These are phyloP conservation scores for Lasioglossum figueresi DNA, from an alignment of 2,888 invertebrate species.

Conservation along the genomic window DNA sequence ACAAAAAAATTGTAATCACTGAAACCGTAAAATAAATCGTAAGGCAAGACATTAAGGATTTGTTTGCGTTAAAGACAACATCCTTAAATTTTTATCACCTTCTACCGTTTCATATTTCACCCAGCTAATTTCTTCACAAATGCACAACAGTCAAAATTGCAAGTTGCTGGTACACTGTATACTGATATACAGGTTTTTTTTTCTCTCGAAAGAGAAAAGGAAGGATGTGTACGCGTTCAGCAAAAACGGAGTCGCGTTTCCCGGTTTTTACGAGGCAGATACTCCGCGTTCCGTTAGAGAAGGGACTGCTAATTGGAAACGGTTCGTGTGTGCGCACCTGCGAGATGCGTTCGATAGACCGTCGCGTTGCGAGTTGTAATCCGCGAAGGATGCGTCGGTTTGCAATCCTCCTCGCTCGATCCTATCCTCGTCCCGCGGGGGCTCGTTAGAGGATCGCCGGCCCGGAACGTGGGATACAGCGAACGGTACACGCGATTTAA, in stretches of 20 bases:
- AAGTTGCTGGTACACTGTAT: background rate
- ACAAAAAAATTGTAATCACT: too few relatives aligned
- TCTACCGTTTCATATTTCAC: too few relatives aligned
- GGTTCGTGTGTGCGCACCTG: constrained; percentile 14
- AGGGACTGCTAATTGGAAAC: constrained; percentile 12
- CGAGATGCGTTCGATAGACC: constrained; percentile 17
- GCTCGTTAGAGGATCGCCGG: constrained; percentile 7
- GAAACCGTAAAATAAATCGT: too few relatives aligned
- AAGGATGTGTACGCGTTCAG: background rate
- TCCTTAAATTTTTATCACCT: too few relatives aligned
- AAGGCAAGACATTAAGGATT: too few relatives aligned
- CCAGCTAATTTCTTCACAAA: too few relatives aligned
- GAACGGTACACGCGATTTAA: constrained; percentile 14
- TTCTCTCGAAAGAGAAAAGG: background rate
- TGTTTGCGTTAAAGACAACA: too few relatives aligned
- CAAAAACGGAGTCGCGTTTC: background rate
- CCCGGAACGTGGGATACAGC: constrained; percentile 6
- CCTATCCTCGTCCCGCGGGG: background rate
- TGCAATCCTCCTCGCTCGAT: background rate
- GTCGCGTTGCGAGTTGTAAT: background rate
- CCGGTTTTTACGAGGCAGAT: background rate
- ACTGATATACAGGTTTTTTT: background rate
- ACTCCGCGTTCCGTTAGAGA: background rate
- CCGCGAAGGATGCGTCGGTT: constrained; percentile 1
- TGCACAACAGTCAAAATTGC: background rate